Percentiles rank a stretch among this genome's conserved stretches.
Conservation (phyloP, 2,797 vertebrate species). For the Macroramphosus scolopax region DNA sequence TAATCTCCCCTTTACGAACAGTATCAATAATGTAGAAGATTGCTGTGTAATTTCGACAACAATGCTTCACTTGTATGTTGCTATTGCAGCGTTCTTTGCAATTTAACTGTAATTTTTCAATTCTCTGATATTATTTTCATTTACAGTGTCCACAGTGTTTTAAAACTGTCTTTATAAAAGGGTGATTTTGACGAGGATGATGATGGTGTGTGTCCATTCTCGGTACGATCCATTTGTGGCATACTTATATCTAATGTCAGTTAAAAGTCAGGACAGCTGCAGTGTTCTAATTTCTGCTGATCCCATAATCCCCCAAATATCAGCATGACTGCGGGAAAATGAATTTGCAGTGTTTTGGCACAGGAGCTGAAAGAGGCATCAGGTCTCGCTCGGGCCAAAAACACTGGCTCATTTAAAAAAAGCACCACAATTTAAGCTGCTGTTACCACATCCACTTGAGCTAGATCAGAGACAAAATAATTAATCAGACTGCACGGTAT, state of each 20-base stretch:
- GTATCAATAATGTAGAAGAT: constrained; percentile 55
- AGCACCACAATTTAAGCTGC: constrained; percentile 14
- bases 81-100: too few relatives aligned
- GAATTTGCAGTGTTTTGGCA: constrained; percentile 39
- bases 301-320: constrained; percentile 61
- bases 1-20: constrained; percentile 58
- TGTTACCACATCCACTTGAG: constrained; percentile 16
- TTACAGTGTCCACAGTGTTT: too few relatives aligned
- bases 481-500: constrained; percentile 41
- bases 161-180: too few relatives aligned
- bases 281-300: constrained; percentile 62
- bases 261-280: constrained; percentile 37
- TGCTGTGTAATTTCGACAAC: constrained; percentile 38
- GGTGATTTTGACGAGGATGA: too few relatives aligned
- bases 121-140: not conserved
- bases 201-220: not conserved
- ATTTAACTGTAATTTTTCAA: too few relatives aligned
- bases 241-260: constrained; percentile 30
- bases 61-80: not conserved
- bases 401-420: constrained; percentile 22
- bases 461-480: constrained; percentile 51
- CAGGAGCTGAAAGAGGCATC: constrained; percentile 31
- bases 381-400: constrained; percentile 21
- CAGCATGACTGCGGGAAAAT: constrained; percentile 44
- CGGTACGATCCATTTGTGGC: constrained; percentile 5